Conservation (phyloP, 2,888 invertebrate species). For the Bembecia ichneumoniformis region DNA sequence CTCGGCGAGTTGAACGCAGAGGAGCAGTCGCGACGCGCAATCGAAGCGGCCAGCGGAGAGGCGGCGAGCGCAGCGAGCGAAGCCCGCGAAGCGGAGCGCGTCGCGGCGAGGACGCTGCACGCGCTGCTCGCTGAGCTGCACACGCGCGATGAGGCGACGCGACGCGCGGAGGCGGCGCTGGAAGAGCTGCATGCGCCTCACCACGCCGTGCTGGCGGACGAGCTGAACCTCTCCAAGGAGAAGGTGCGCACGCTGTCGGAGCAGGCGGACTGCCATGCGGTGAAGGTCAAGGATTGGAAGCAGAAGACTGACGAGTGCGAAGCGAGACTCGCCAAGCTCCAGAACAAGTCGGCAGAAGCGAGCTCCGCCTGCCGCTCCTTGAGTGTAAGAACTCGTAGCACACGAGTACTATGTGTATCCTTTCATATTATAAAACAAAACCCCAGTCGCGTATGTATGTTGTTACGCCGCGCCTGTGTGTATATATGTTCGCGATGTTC, state of each 20-base stretch:
- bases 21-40: slow-evolving; percentile 25
- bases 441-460: no score
- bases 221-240: slow-evolving; percentile 39
- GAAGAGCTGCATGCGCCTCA: slow-evolving; percentile 36
- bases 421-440: no score
- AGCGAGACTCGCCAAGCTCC: slow-evolving; percentile 34
- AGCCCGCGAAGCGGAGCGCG: slow-evolving; percentile 44
- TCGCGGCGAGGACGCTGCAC: slow-evolving; percentile 33
- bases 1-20: slow-evolving; percentile 46
- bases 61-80: slow-evolving; percentile 34
- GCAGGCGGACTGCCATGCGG: slow-evolving; percentile 32
- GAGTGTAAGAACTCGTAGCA: slow-evolving; percentile 24
- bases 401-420: no score
- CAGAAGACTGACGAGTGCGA: slow-evolving; percentile 39
- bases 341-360: slow-evolving; percentile 18
- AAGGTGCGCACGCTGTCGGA: slow-evolving; percentile 27
- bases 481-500: no score
- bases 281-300: slow-evolving; percentile 31
- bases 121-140: slow-evolving; percentile 36
- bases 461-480: no score
- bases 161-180: slow-evolving; percentile 35
- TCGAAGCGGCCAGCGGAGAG: slow-evolving; percentile 40
- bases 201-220: slow-evolving; percentile 44
- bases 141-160: slow-evolving; percentile 31
- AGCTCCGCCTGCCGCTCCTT: slow-evolving; percentile 24